Evolutionary conservation across 1,140 invertebrate species (phyloP), one percentile per base, ranked within the genome.

Genomic region (Drosophila elegans): DNA sequence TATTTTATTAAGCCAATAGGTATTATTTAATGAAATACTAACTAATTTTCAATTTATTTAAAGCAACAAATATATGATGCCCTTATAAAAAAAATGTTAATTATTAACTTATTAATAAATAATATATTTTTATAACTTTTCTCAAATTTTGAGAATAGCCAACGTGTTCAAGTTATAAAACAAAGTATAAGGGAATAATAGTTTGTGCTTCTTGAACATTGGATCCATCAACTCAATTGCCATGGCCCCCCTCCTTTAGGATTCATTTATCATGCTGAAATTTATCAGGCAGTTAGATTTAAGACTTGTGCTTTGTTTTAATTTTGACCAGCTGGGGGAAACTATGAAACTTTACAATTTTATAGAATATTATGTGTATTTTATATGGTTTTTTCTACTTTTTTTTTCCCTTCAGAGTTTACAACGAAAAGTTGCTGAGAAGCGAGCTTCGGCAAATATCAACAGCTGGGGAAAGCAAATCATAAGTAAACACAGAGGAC

Each of bases 221-320:
- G 76, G 41, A 74, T 86, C 82, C 81, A 86, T 86, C 86, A 81
- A 80, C 82, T 45, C 68, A 66, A 86, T 81, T 86, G 81, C 74
- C 48, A 49, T 51, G 77, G 66, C 80, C 64, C 48, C 55, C 46
- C 73, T 59, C 16, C 41, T 41, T 13, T 0, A 9, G 79, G 36
- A 62, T 48, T 78, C 82, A 86, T 85, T 85, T 86, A 86, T 85
- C 81, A 78, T 81, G 34, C 53, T 52, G 45, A 44, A 78, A 49
- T 61, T 81, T 74, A 74, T 82, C 74, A 61, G 67, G 56, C 60
- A 81, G 68, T 66, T 81, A 77, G 82, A 86, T 78, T 81, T 78
- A 52, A 55, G 49, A 55, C 60, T 64, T 57, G 51, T 54, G 80
- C 66, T 74, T 71, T 32, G 16, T 32, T 66, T 75, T 60, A 46